phyloP scores from a whole-genome alignment of 2,797 vertebrate genomes.

The Fringilla coelebs region DNA sequence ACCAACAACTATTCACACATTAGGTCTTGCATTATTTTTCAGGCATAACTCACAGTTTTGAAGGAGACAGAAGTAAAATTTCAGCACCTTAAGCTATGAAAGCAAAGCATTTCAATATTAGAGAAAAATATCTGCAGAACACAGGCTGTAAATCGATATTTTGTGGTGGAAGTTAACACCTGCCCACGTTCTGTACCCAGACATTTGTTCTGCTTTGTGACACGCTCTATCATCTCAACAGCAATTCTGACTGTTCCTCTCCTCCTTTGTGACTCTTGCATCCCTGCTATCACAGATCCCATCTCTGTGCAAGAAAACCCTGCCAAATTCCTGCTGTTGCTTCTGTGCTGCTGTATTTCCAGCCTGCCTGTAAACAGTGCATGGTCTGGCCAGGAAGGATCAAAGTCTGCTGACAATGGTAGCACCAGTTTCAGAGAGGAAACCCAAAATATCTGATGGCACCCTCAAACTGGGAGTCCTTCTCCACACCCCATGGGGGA shows the following conservation, averaged over 20 bases:
- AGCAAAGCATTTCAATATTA: background rate
- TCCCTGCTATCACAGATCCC: background rate
- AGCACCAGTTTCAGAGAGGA: background rate
- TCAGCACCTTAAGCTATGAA: background rate
- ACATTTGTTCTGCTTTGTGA: background rate
- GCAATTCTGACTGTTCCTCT: background rate
- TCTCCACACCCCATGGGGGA: fast-evolving
- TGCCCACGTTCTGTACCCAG: background rate
- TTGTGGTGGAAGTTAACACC: background rate
- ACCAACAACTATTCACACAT: background rate
- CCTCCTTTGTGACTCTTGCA: background rate
- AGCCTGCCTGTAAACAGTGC: background rate
- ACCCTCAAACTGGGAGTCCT: background rate
- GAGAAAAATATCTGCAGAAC: background rate
- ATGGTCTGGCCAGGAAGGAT: background rate
- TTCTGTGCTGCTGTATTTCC: background rate
- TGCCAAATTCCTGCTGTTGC: background rate
- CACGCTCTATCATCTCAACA: background rate
- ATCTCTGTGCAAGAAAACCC: background rate
- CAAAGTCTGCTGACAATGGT: background rate
- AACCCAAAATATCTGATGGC: background rate
- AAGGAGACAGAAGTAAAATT: background rate
- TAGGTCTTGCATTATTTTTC: background rate
- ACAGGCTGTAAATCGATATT: background rate
- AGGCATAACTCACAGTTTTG: background rate